Evolutionary conservation across 2,888 invertebrate genomes (phyloP), one percentile per base, ranked within the genome.

Genomic region (Tetramorium bicarinatum): DNA sequence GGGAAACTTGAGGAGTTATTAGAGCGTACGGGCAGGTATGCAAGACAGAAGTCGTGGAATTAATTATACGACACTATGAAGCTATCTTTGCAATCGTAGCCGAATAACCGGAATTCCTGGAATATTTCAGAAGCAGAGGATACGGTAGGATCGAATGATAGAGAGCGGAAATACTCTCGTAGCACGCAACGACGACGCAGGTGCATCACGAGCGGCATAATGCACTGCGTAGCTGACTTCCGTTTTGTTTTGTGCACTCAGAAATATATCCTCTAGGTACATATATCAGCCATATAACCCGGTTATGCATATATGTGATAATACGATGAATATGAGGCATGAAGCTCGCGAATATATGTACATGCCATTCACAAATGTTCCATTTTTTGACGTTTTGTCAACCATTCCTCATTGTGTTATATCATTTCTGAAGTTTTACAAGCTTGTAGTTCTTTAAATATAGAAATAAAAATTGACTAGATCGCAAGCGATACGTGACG

Each of bases 201-300:
- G 79, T 80, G 72, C 72, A 61, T 49, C 79, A 47, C 59, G 38
- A 49, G 25, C 25, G 47, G 59, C 79, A 80, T 80, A 80, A 80
- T 71, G 72, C 47, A 72, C 72, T 59, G 72, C 79, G 59, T 80
- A 34, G 72, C 59, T 72, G 18, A 72, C 71, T 59, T 72, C 71
- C 79, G 79, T 21, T 80, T 72, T 80, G 79, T 80, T 80, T 71
- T 80, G 47, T 29, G 56, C 67, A 44, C 29, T 47, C 59, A 47
- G 79, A 71, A 72, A 80, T 71, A 71, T 61, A 71, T 59, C 18
- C 72, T 13, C 34, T 6, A 21, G 38, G n/a, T 47, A 71, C 25
- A 71, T 71, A 34, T 67, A 64, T 69, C 13, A 34, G 79, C 61
- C 47, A 59, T 49, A 49, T 61, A 59, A 25, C 38, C 13, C 21